These are phyloP conservation scores for Pseudobourletiella spinata DNA, from an alignment of 1,140 invertebrate genomes.

Conservation along the genomic window DNA sequence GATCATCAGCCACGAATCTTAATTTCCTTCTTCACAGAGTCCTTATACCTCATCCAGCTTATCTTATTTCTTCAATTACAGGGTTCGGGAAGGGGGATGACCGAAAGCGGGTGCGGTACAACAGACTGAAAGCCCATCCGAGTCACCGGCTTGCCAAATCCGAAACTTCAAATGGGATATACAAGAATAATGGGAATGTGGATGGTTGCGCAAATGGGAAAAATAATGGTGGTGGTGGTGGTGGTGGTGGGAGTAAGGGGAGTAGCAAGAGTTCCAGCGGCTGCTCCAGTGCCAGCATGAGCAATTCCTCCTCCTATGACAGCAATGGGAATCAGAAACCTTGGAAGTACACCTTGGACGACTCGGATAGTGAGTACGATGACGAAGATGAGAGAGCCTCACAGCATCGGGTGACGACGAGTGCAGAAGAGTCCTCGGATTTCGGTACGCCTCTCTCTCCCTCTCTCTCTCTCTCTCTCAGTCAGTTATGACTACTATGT, in stretches of 20 bases:
- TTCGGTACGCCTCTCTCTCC: slow-evolving; percentile 15
- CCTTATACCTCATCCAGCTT: no score
- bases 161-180: background rate
- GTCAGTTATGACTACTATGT: background rate
- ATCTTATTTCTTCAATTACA: no score
- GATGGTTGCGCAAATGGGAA: background rate
- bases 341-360: slow-evolving; percentile 21
- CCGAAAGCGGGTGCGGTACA: slow-evolving; percentile 22
- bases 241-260: background rate
- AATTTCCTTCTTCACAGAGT: no score
- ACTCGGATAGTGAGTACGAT: slow-evolving; percentile 28
- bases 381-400: slow-evolving; percentile 20
- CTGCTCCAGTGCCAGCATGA: slow-evolving; percentile 12
- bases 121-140: slow-evolving; percentile 17
- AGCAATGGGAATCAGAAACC: slow-evolving; percentile 21
- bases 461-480: background rate
- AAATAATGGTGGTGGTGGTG: background rate
- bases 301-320: slow-evolving; percentile 13
- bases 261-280: slow-evolving; percentile 4
- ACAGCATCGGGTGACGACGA: slow-evolving; percentile 13
- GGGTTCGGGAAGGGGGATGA: slow-evolving; percentile 8
- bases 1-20: no score
- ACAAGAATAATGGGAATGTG: background rate
- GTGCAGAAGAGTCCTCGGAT: slow-evolving; percentile 27
- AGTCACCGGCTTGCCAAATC: background rate